Base-by-base conservation (phyloP, 2,888 invertebrate genomes). In the Papilio gigon region DNA sequence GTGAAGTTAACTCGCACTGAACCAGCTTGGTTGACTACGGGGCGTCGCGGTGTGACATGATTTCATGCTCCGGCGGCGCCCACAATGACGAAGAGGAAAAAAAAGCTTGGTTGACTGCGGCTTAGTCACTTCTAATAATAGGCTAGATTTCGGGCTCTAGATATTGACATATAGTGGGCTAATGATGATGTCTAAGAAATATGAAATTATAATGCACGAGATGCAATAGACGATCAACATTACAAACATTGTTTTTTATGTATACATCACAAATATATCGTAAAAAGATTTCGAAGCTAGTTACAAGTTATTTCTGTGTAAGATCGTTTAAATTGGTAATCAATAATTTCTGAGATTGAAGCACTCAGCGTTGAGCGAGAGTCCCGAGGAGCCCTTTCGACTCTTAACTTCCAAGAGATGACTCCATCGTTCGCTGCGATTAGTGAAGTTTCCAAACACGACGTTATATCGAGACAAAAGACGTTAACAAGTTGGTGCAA, bases 361-460 rank as follows among this genome's bases (percentile, higher is more conserved):
- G n/a, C 17, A 56, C 53, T 56, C 27, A 56, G 14, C 17, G 53
- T 30, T 56, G 6, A 8, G 27, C 27, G 27, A 27, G 47, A 47
- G 22, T n/a, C 27, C 27, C 27, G 11, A 44, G 11, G 47, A 12
- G 47, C 22, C 47, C 47, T 47, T 47, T 30, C 9, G 53, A 56
- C 53, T 56, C n/a, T 25, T 53, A 53, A 56, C 53, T 56, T 56
- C 27, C 53, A 1, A 56, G 50, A 27, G 50, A 30, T 30, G 53
- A 56, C 53, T 56, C 53, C 30, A 56, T 56, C 53, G 53, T 56
- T 30, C 30, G 53, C 53, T 9, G 30, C 30, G 53, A 56, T 56
- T 56, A 56, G 53, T 56, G 30, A 56, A 56, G 53, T 56, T 53
- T 30, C 53, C 4, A n/a, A 56, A 56, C 53, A 56, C 53, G 30